phyloP scores from a whole-genome alignment of 2,113 vertebrate genomes.

The Muntiacus muntjak region DNA sequence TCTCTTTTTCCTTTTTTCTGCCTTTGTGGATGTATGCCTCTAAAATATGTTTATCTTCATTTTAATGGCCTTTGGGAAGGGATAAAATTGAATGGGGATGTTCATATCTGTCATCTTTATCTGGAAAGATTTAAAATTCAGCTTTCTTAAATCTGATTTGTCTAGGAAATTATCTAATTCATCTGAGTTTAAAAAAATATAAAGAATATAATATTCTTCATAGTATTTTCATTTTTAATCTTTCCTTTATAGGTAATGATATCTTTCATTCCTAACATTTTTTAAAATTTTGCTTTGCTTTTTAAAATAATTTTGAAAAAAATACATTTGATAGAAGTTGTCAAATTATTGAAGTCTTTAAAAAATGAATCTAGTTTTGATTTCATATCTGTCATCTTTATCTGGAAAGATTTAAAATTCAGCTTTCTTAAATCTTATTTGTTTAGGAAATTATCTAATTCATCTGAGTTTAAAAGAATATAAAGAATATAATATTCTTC shows the following conservation, averaged over 20 bases:
- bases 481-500: neutral
- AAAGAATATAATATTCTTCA: neutral
- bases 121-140: constrained; percentile 16
- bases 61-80: neutral
- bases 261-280: neutral
- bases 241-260: neutral
- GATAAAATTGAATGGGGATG: neutral
- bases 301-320: neutral
- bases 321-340: neutral
- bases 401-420: constrained; percentile 13
- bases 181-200: neutral
- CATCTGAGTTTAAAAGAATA: neutral
- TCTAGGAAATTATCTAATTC: neutral
- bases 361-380: neutral
- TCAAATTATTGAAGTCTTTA: neutral
- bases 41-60: neutral
- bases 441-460: neutral
- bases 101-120: neutral
- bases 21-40: neutral
- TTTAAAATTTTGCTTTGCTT: neutral
- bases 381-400: neutral
- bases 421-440: constrained; percentile 33
- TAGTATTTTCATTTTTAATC: constrained; percentile 8
- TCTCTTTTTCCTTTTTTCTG: neutral
- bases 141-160: constrained; percentile 30